Conservation (phyloP, 2,888 invertebrate species). For the Orthosia cruda region DNA sequence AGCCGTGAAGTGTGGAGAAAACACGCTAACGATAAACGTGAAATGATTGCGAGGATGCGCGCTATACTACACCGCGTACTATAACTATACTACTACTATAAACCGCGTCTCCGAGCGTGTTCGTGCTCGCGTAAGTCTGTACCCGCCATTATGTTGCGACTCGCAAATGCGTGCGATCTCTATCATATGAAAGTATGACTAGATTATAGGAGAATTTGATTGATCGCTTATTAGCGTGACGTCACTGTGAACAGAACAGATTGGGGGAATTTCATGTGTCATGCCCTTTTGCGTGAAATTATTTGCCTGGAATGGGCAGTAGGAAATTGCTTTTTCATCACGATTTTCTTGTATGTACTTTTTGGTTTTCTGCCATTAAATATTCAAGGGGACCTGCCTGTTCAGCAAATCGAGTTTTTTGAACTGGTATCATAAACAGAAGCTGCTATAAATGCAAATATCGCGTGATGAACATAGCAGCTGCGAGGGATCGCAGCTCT, state of each 20-base stretch:
- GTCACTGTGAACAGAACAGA: constrained; percentile 22
- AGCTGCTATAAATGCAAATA: constrained; percentile 22
- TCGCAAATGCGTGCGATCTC: constrained; percentile 13
- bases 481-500: too few relatives aligned
- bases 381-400: too few relatives aligned
- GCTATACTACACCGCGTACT: too few relatives aligned
- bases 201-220: constrained; percentile 42
- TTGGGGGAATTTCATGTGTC: constrained; percentile 21
- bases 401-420: not conserved
- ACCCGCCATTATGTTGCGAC: constrained; percentile 3
- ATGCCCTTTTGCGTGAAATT: not conserved
- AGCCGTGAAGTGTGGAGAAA: constrained; percentile 16
- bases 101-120: constrained; percentile 28
- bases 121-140: constrained; percentile 7
- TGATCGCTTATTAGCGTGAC: constrained; percentile 47
- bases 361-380: not conserved
- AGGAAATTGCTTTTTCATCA: not conserved
- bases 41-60: constrained; percentile 6
- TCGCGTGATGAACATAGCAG: not conserved
- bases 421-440: not conserved
- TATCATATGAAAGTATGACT: constrained; percentile 21
- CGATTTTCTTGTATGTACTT: too few relatives aligned
- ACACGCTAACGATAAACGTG: constrained; percentile 41
- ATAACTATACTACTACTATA: constrained; percentile 31
- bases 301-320: not conserved